These are phyloP conservation scores for Laspeyria flexula DNA, from an alignment of 2,888 invertebrate species.

Conservation along the genomic window DNA sequence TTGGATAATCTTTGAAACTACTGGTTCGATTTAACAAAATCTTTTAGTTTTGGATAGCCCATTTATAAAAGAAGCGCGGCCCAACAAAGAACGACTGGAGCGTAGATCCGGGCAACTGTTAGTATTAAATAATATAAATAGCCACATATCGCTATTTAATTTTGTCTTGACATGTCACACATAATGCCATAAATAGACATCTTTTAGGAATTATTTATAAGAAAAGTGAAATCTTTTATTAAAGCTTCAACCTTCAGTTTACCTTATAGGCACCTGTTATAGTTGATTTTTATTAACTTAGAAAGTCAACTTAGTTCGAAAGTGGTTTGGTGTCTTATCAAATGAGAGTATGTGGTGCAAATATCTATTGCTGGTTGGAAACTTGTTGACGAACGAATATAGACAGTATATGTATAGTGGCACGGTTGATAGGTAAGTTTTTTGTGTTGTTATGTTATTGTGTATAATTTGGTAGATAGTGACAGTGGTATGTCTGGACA, in stretches of 20 bases:
- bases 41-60: too few species aligned
- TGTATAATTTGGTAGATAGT: slow-evolving; percentile 35
- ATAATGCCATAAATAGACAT: too few species aligned
- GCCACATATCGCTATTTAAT: too few species aligned
- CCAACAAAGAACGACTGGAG: too few species aligned
- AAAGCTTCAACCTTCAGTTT: slow-evolving; percentile 23
- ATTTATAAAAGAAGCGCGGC: too few species aligned
- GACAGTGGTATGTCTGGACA: slow-evolving; percentile 35
- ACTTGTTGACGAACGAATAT: slow-evolving; percentile 15
- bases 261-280: slow-evolving; percentile 38
- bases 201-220: slow-evolving; percentile 28
- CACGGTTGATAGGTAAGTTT: slow-evolving; percentile 18
- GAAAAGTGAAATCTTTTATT: slow-evolving; percentile 38
- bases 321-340: slow-evolving; percentile 54
- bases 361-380: slow-evolving; percentile 18
- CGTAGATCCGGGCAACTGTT: too few species aligned
- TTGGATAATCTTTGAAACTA: too few species aligned
- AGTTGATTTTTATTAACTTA: slow-evolving; percentile 51
- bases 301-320: slow-evolving; percentile 55
- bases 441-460: slow-evolving; percentile 5
- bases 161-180: slow-evolving; percentile 20
- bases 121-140: too few species aligned
- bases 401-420: slow-evolving; percentile 4
- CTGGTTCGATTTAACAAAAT: too few species aligned
- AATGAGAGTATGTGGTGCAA: slow-evolving; percentile 48